Evolutionary conservation across 1,140 invertebrate genomes (phyloP).

Genomic region (Zaprionus inermis): DNA sequence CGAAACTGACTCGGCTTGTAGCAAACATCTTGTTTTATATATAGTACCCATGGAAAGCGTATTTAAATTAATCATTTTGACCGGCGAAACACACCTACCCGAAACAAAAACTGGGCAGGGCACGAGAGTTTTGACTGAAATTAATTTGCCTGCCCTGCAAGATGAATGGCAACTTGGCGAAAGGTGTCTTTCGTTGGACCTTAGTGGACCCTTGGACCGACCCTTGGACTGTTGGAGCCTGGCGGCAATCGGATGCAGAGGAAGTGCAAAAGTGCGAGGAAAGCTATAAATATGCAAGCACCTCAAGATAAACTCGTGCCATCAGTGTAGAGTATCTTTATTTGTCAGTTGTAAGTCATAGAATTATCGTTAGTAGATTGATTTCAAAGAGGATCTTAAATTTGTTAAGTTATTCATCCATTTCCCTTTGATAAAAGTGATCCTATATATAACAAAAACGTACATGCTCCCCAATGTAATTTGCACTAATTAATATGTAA

Average conservation of each 20-base stretch:
- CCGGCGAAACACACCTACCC: slow-evolving; percentile 53
- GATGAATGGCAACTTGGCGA: slow-evolving; percentile 47
- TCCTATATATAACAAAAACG: no score
- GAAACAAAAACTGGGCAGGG: slow-evolving; percentile 37
- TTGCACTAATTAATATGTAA: slow-evolving; percentile 41
- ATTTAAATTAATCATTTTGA: slow-evolving; percentile 64
- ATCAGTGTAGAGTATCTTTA: slow-evolving; percentile 3
- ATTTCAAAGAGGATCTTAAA: no score
- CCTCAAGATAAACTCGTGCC: slow-evolving; percentile 45
- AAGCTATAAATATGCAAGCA: slow-evolving; percentile 61
- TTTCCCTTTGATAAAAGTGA: no score
- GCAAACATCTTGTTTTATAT: background rate
- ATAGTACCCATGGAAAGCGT: background rate
- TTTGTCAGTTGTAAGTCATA: background rate
- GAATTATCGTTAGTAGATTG: background rate
- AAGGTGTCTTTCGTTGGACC: slow-evolving; percentile 36
- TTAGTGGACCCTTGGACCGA: background rate
- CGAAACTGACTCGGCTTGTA: background rate
- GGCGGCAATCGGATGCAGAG: slow-evolving; percentile 13
- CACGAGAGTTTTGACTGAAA: slow-evolving; percentile 58
- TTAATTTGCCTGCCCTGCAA: slow-evolving; percentile 63
- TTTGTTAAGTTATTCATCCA: background rate
- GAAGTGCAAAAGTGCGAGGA: slow-evolving; percentile 59
- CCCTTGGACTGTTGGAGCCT: background rate
- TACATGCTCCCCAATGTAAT: background rate